phyloP scores from a whole-genome alignment of 30 jellyfish, hydroid and myxozoan species.

The Rhopilema esculentum region DNA sequence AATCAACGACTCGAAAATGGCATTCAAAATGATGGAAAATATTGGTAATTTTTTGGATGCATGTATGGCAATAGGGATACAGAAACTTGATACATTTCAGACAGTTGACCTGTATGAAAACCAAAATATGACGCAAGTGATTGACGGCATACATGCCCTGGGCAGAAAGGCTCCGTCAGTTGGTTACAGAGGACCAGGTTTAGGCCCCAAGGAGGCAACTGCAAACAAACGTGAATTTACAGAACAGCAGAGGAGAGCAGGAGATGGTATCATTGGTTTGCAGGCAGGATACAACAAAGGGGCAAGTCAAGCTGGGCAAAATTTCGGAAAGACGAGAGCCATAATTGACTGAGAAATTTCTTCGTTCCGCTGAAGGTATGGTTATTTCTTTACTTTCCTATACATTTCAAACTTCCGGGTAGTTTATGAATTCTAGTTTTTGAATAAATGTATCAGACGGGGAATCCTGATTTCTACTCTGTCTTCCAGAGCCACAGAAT shows the following conservation, averaged over 20 bases:
- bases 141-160: constrained; percentile 84
- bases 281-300: constrained; percentile 90
- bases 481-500: too few relatives aligned
- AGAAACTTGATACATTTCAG: constrained; percentile 79
- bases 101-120: constrained; percentile 89
- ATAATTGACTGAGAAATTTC: constrained; percentile 61
- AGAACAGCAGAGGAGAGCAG: constrained; percentile 36
- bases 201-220: constrained; percentile 68
- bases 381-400: too few relatives aligned
- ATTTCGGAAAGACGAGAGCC: constrained; percentile 88
- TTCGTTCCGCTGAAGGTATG: background rate
- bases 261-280: constrained; percentile 58
- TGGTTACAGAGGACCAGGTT: constrained; percentile 74
- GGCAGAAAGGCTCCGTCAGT: constrained; percentile 78
- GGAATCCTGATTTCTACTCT: too few relatives aligned
- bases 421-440: too few relatives aligned
- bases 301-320: constrained; percentile 87
- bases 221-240: constrained; percentile 28
- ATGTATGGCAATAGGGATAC: constrained; percentile 68
- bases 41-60: constrained; percentile 80
- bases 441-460: too few relatives aligned
- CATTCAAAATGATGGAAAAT: constrained; percentile 92
- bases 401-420: too few relatives aligned
- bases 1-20: constrained; percentile 72
- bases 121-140: constrained; percentile 95